Evolutionary conservation across 2,797 vertebrate genomes (phyloP).

Genomic region (Cephalopachus bancanus): DNA sequence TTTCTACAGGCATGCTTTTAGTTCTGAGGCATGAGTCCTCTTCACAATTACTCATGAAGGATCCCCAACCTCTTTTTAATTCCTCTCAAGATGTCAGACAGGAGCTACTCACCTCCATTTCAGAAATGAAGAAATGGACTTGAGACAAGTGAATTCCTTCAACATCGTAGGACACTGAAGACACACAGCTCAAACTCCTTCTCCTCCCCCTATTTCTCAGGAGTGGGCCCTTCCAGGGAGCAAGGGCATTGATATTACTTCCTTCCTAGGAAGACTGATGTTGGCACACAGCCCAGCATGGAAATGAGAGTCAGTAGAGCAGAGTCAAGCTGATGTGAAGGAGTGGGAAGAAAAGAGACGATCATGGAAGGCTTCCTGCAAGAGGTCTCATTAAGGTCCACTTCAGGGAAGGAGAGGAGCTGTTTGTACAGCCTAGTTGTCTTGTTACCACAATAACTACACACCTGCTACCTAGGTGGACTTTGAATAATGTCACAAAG

Average conservation of each 20-base stretch:
- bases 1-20: not conserved
- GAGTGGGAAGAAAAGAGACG: not conserved
- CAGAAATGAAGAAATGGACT: not conserved
- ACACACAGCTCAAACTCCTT: not conserved
- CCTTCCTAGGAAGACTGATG: not conserved
- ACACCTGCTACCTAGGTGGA: not conserved
- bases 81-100: not conserved
- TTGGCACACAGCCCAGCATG: rapidly evolving
- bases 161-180: not conserved
- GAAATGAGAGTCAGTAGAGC: not conserved
- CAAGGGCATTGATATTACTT: not conserved
- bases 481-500: not conserved
- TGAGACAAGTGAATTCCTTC: not conserved
- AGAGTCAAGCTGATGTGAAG: not conserved
- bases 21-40: not conserved
- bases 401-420: not conserved
- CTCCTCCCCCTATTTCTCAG: not conserved
- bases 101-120: not conserved
- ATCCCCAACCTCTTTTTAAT: not conserved
- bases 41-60: not conserved
- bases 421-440: not conserved
- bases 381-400: not conserved
- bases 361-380: slow-evolving; percentile 8
- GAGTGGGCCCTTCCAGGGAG: not conserved
- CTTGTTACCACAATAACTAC: not conserved